Conservation (phyloP, 1,140 invertebrate genomes). For the Drosophila ohnishii region DNA sequence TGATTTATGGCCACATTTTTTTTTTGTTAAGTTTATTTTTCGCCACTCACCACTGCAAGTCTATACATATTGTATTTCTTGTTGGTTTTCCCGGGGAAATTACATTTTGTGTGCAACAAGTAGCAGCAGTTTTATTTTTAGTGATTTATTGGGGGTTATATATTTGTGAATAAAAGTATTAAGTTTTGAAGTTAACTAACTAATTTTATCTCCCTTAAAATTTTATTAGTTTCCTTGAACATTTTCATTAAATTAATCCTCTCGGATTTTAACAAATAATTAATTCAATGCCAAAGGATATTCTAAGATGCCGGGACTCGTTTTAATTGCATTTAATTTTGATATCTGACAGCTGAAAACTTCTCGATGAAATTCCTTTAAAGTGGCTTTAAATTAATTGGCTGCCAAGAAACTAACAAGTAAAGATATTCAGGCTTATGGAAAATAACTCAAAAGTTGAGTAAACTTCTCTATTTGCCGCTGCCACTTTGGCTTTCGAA, state of each 20-base stretch:
- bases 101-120: conserved; percentile 23
- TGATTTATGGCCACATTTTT: conserved; percentile 41
- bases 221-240: neutral
- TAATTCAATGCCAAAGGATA: neutral
- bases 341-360: neutral
- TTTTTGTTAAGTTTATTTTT: conserved; percentile 23
- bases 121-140: neutral
- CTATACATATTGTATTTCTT: conserved; percentile 5
- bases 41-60: conserved; percentile 13
- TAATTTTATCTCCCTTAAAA: too few species aligned
- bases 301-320: neutral
- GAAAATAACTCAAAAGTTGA: conserved; percentile 3
- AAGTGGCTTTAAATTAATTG: conserved; percentile 23
- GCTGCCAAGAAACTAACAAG: conserved; percentile 10
- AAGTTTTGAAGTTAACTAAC: too few species aligned
- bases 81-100: neutral
- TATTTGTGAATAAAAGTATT: neutral
- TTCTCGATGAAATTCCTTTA: neutral
- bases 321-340: neutral
- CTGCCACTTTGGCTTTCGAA: conserved; percentile 17
- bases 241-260: neutral
- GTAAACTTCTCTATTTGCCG: neutral
- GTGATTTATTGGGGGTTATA: neutral
- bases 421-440: neutral
- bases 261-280: neutral